A percentile compares a stretch with the other conserved stretches of the same genome.
Evolutionary conservation across 2,888 invertebrate species (phyloP).

Genomic region (Petrolisthes manimaculis): DNA sequence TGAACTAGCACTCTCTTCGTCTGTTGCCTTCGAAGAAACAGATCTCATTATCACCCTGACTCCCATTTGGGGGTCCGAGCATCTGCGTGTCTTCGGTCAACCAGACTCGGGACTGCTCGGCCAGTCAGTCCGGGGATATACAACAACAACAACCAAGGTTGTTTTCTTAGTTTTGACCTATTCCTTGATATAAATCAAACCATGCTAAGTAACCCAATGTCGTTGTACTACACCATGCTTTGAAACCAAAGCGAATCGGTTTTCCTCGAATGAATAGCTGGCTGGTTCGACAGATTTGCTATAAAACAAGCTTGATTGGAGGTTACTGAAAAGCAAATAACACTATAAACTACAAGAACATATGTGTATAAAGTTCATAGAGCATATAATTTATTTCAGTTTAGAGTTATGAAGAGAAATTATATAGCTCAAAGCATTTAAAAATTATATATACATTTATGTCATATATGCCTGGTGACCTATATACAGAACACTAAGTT

Average conservation of each 20-base stretch:
- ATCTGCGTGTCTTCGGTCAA: no score
- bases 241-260: conserved; percentile 68
- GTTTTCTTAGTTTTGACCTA: conserved; percentile 55
- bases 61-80: no score
- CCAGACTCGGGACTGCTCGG: no score
- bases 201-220: conserved; percentile 68
- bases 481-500: background rate
- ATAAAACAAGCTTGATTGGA: background rate
- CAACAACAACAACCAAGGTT: background rate
- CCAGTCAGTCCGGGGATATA: no score
- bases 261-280: conserved; percentile 68
- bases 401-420: background rate
- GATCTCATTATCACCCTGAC: no score
- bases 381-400: no score
- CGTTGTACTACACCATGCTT: conserved; percentile 68
- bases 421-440: background rate
- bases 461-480: no score
- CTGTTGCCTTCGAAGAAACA: no score
- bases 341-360: background rate
- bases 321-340: background rate
- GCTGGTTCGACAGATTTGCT: conserved; percentile 11
- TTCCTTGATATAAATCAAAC: conserved; percentile 68
- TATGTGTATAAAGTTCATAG: background rate
- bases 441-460: background rate
- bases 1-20: no score